phyloP scores from a whole-genome alignment of 1,140 invertebrate species.

The Holotrichia oblita region DNA sequence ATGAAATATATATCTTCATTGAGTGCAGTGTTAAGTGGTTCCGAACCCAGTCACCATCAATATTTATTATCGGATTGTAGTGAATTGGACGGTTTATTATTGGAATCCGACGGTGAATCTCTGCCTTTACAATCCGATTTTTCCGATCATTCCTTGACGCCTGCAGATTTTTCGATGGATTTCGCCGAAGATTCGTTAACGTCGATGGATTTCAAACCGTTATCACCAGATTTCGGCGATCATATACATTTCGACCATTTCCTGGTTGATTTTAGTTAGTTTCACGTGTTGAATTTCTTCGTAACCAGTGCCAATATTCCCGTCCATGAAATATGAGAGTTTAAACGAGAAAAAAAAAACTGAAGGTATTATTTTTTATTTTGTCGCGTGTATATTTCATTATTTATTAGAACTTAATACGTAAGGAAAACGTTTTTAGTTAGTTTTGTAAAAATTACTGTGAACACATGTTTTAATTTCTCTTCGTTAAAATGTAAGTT shows the following conservation, averaged over 20 bases:
- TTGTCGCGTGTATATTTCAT: background rate
- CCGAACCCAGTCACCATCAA: conserved; percentile 43
- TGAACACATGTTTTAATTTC: background rate
- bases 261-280: conserved; percentile 56
- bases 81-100: conserved; percentile 57
- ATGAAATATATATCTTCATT: conserved; percentile 86
- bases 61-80: conserved; percentile 56
- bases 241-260: conserved; percentile 57
- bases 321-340: no score
- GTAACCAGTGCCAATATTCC: conserved; percentile 26
- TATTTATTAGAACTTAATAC: conserved; percentile 21
- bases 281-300: background rate
- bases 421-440: no score
- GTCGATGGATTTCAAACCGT: conserved; percentile 52
- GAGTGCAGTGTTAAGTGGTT: conserved; percentile 59
- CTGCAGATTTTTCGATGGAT: conserved; percentile 55
- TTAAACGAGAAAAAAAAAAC: conserved; percentile 5
- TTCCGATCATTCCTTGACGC: conserved; percentile 57
- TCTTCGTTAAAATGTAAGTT: background rate
- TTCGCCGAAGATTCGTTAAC: conserved; percentile 56
- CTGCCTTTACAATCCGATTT: conserved; percentile 56
- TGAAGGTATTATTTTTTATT: background rate
- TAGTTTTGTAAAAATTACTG: conserved; percentile 18
- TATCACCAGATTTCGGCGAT: conserved; percentile 54
- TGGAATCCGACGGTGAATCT: conserved; percentile 59